Evolutionary conservation across 37 sponge, comb jelly and placozoan genomes (phyloP).

Genomic region (Eunapius fragilis): DNA sequence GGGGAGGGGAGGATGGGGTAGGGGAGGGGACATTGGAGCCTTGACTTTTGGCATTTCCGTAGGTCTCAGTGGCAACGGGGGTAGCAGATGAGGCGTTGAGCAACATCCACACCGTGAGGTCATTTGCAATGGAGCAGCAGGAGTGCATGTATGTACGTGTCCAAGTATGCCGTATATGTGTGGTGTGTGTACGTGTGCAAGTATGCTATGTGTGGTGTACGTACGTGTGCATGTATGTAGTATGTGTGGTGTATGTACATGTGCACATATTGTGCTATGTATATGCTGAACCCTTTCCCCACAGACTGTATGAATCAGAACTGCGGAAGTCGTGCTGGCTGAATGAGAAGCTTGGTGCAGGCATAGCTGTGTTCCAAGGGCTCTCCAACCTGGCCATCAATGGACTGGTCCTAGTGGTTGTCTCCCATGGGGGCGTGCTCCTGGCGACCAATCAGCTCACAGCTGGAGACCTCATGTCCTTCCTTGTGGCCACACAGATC

Average conservation of each 20-base stretch:
- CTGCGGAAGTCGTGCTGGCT: conserved; percentile 45
- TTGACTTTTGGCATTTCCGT: no score
- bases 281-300: not conserved
- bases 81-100: conserved; percentile 90
- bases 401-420: conserved; percentile 79
- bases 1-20: no score
- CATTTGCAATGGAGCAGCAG: conserved; percentile 90
- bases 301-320: conserved; percentile 66
- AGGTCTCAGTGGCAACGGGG: conserved; percentile 86
- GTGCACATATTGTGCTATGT: no score
- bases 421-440: conserved; percentile 87
- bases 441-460: conserved; percentile 83
- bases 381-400: conserved; percentile 87
- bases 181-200: not conserved
- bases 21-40: no score
- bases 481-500: conserved; percentile 86
- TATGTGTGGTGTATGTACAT: no score
- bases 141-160: conserved; percentile 47
- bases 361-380: conserved; percentile 89
- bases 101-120: conserved; percentile 90
- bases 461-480: conserved; percentile 89
- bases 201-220: not conserved
- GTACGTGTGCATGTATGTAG: not conserved
- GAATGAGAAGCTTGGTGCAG: conserved; percentile 77
- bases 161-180: no score